A percentile compares a stretch with the other conserved stretches of the same genome.
Evolutionary conservation across 2,888 invertebrate genomes (phyloP).

Genomic region (Ophion costatus): DNA sequence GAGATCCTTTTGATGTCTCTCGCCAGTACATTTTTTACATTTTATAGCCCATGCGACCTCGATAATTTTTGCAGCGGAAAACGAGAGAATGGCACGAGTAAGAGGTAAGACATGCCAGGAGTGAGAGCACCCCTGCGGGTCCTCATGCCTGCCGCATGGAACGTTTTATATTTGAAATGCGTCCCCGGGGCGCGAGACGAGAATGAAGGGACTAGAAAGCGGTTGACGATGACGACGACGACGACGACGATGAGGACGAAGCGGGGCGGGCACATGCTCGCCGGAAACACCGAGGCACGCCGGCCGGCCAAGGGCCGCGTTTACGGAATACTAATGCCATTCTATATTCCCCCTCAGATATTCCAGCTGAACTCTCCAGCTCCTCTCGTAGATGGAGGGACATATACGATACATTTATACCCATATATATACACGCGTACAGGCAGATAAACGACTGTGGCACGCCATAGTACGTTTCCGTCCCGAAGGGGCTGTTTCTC

Average conservation of each 20-base stretch:
- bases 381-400: conserved; percentile 21
- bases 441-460: conserved; percentile 52
- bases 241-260: conserved; percentile 22
- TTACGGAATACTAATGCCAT: conserved; percentile 77
- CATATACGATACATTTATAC: neutral
- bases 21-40: conserved; percentile 54
- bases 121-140: conserved; percentile 6
- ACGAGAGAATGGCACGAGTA: conserved; percentile 13
- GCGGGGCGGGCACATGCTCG: conserved; percentile 63
- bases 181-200: conserved; percentile 58
- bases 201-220: conserved; percentile 43
- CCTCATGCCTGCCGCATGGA: conserved; percentile 21
- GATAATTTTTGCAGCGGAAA: conserved; percentile 55
- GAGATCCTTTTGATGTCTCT: conserved; percentile 57
- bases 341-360: conserved; percentile 57
- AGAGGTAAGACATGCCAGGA: conserved; percentile 32
- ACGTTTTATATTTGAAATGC: conserved; percentile 69
- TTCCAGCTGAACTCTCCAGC: conserved; percentile 59
- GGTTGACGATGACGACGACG: conserved; percentile 44
- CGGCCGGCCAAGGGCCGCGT: conserved; percentile 68
- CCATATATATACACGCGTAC: neutral
- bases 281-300: conserved; percentile 75
- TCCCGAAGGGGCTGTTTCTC: conserved; percentile 74
- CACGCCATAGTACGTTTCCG: conserved; percentile 52
- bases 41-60: conserved; percentile 57